Conservation (phyloP, 2,888 invertebrate species). For the Sphaeridia pumilis region DNA sequence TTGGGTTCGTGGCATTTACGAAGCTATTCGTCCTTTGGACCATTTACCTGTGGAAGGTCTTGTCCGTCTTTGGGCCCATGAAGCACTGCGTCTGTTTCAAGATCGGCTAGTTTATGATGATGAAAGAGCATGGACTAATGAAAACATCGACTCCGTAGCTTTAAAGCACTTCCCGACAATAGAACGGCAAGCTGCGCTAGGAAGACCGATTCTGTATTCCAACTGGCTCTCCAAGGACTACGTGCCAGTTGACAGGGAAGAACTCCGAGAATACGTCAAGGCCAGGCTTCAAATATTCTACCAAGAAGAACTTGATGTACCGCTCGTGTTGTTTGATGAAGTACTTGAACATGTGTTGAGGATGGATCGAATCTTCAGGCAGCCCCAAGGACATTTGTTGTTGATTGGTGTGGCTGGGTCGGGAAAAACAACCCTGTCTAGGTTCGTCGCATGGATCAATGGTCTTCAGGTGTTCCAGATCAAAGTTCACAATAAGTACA, state of each 20-base stretch:
- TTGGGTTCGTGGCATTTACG: conserved; percentile 98
- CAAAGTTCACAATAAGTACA: conserved; percentile 98
- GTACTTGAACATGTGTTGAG: conserved; percentile 97
- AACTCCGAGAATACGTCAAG: conserved; percentile 89
- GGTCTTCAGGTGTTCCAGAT: conserved; percentile 98
- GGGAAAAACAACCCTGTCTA: conserved; percentile 95
- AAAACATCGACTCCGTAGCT: conserved; percentile 86
- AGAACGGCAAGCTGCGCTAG: conserved; percentile 70
- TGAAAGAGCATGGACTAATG: conserved; percentile 96
- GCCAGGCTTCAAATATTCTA: conserved; percentile 92
- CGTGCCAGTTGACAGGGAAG: conserved; percentile 87
- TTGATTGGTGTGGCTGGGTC: conserved; percentile 98
- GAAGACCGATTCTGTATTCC: conserved; percentile 90
- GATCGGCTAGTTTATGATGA: conserved; percentile 85
- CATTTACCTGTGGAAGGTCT: conserved; percentile 82
- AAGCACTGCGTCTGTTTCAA: conserved; percentile 94
- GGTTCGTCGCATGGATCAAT: conserved; percentile 99
- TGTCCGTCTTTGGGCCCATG: conserved; percentile 98
- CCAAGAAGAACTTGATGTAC: conserved; percentile 98
- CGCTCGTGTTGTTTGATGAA: conserved; percentile 94
- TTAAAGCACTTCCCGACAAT: conserved; percentile 89
- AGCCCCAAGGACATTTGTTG: conserved; percentile 94
- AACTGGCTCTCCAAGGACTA: conserved; percentile 99
- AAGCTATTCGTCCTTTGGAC: conserved; percentile 92
- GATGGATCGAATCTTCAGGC: conserved; percentile 97